Percentiles rank a stretch among this genome's conserved stretches.
Conservation (phyloP, 2,888 invertebrate species). For the Drosophila limbata region DNA sequence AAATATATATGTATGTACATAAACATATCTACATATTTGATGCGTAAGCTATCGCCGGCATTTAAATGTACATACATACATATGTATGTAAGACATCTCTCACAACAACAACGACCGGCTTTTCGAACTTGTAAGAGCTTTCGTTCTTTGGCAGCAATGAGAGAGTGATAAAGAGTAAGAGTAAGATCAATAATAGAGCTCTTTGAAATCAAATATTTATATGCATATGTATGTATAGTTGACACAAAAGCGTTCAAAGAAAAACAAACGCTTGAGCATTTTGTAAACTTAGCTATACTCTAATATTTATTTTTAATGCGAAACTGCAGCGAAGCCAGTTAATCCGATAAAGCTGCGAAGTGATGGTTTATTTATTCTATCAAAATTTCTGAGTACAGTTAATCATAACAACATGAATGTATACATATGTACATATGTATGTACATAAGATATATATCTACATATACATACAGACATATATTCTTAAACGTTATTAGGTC, state of each 20-base stretch:
- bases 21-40: not conserved
- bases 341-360: not conserved
- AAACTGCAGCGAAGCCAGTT: not conserved
- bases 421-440: too few relatives aligned
- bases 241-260: not conserved
- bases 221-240: not conserved
- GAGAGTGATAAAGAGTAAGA: not conserved
- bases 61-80: not conserved
- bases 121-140: conserved; percentile 6
- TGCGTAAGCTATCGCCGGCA: not conserved
- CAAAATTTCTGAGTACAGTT: too few relatives aligned
- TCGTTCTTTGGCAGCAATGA: conserved; percentile 1
- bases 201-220: not conserved
- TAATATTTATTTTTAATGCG: not conserved
- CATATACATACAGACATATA: too few relatives aligned
- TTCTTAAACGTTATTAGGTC: too few relatives aligned
- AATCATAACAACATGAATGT: too few relatives aligned
- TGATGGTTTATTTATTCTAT: not conserved
- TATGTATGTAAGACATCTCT: not conserved
- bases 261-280: not conserved
- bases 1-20: not conserved
- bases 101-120: not conserved
- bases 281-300: not conserved
- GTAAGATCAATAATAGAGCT: not conserved
- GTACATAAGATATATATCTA: too few relatives aligned